Conservation (phyloP, 2,888 invertebrate genomes). For the Platycheirus rosarum region DNA sequence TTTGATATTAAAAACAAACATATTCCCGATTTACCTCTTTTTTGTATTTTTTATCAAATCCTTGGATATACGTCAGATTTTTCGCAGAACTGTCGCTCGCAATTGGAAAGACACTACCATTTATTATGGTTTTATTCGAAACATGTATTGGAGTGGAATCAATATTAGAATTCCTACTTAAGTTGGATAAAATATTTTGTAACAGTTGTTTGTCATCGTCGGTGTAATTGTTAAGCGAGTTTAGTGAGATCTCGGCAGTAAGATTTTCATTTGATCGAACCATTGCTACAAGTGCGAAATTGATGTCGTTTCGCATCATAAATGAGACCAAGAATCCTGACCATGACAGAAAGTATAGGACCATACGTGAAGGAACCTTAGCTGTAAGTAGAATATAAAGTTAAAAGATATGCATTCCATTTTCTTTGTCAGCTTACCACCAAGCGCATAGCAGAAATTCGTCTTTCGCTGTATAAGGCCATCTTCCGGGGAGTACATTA, state of each 20-base stretch:
- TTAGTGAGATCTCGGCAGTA: neutral
- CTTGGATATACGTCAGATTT: neutral
- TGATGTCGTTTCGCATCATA: conserved; percentile 90
- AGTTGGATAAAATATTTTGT: conserved; percentile 32
- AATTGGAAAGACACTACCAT: neutral
- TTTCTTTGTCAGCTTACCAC: conserved; percentile 52
- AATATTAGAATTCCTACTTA: conserved; percentile 22
- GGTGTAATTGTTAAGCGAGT: conserved; percentile 13
- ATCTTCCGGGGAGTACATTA: conserved; percentile 44
- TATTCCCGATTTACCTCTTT: conserved; percentile 40
- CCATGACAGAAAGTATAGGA: conserved; percentile 88
- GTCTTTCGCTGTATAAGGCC: conserved; percentile 38
- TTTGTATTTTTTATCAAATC: conserved; percentile 3
- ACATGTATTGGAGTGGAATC: conserved; percentile 4
- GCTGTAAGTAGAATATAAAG: conserved; percentile 78
- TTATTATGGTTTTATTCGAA: conserved; percentile 14
- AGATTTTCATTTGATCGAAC: conserved; percentile 80
- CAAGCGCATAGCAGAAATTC: conserved; percentile 67
- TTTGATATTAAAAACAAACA: too few relatives aligned
- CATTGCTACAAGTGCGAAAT: conserved; percentile 88
- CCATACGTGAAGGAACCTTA: conserved; percentile 87
- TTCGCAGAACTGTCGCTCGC: conserved; percentile 22
- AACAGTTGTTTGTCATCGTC: neutral
- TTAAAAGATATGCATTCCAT: neutral
- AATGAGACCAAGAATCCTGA: conserved; percentile 89